Evolutionary conservation across 1,140 invertebrate genomes (phyloP), one percentile per base, ranked within the genome.

Genomic region (Schlechtendalia chinensis): DNA sequence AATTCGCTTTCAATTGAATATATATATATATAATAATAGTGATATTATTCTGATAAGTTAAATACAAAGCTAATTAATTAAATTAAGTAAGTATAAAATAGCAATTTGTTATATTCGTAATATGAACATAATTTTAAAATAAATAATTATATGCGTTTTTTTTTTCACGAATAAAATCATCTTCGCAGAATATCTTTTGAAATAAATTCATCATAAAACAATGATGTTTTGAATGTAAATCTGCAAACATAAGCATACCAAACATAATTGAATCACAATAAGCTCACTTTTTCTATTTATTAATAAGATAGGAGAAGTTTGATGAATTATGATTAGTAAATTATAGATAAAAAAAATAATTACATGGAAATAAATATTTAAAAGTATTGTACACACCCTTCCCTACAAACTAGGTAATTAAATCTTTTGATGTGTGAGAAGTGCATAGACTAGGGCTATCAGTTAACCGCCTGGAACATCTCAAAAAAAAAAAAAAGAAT

Each of bases 401-500:
- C 54, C 54, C 72, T 59, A 77, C 53, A 56, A 59, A 77, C 29
- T 77, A 77, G 72, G 72, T 77, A 22, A 77, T 77, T 77, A 32
- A 58, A 77, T 77, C 54, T 59, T 77, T 77, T 77, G 72, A 77
- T 58, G 72, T 59, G 54, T 77, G 32, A 59, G 56, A 58, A 59
- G 54, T 19, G 54, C 59, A 77, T 77, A 77, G 72, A 59, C 72
- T 77, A 77, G 53, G 32, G 16, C 54, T 59, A 77, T 59, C 72
- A 77, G 54, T 77, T 59, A 77, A 59, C 72, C 72, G 72, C 72
- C 72, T 77, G 72, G 45, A 77, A 77, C 72, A 77, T 77, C 72
- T 77, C 72, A 77, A 77, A 77, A 77, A 59, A 75, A 74, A 47
- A 58, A 77, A 77, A 72, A 72, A 72, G 47, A 72, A 72, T 29